These are phyloP conservation scores for Periphyllus acericola DNA, from an alignment of 2,888 invertebrate species.

Conservation along the genomic window DNA sequence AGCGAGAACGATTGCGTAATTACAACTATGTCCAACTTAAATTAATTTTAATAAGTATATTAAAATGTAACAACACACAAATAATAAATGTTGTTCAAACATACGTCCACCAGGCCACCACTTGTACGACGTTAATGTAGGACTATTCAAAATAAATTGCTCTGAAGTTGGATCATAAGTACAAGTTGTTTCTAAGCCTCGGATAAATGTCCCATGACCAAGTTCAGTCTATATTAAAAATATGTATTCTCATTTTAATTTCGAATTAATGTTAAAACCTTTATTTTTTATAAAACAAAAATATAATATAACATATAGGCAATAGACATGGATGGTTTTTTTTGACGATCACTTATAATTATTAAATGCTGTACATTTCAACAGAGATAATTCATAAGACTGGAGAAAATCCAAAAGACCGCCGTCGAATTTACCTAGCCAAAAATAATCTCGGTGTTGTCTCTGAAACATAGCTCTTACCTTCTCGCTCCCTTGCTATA, in stretches of 20 bases:
- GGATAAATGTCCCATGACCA: constrained; percentile 93
- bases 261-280: too few species aligned
- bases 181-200: constrained; percentile 92
- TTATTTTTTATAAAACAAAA: too few species aligned
- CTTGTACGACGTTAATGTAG: constrained; percentile 90
- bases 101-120: constrained; percentile 97
- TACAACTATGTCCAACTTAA: constrained; percentile 92
- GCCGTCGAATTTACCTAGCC: too few species aligned
- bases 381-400: too few species aligned
- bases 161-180: constrained; percentile 84
- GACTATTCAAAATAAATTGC: constrained; percentile 89
- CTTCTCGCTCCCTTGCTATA: too few species aligned
- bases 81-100: constrained; percentile 67
- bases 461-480: too few species aligned
- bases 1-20: constrained; percentile 91
- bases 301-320: too few species aligned
- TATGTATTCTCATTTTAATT: neutral
- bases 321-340: too few species aligned
- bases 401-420: too few species aligned
- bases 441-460: too few species aligned
- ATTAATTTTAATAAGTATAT: constrained; percentile 64
- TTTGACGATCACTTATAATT: too few species aligned
- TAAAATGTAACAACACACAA: constrained; percentile 63
- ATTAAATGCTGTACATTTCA: too few species aligned
- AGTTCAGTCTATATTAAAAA: constrained; percentile 80